Evolutionary conservation across 2,797 vertebrate species (phyloP).

Genomic region (Mionectes olivaceus): DNA sequence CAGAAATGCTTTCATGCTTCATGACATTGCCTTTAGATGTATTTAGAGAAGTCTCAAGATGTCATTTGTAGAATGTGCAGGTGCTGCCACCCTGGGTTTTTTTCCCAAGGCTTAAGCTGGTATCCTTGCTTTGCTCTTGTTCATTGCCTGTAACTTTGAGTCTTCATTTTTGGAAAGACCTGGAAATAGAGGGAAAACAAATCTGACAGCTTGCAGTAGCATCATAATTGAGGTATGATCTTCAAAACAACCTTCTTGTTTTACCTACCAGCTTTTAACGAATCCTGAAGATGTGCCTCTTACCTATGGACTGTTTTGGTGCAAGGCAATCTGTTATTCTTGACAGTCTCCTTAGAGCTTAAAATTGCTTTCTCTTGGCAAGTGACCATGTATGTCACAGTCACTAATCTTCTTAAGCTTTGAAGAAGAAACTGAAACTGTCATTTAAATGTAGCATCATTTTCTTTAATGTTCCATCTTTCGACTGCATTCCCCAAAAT

Average conservation of each 20-base stretch:
- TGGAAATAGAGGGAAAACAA: not conserved
- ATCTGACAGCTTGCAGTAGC: not conserved
- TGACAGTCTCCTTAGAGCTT: not conserved
- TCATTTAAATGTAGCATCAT: not conserved
- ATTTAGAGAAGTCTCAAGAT: not conserved
- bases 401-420: not conserved
- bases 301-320: rapidly evolving
- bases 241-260: not conserved
- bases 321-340: not conserved
- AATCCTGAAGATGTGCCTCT: not conserved
- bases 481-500: not conserved
- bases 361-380: not conserved
- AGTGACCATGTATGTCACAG: not conserved
- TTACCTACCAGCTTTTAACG: not conserved
- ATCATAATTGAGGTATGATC: not conserved
- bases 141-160: not conserved
- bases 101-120: not conserved
- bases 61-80: not conserved
- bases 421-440: not conserved
- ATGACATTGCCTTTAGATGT: not conserved
- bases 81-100: not conserved
- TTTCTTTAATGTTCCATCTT: not conserved
- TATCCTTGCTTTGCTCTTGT: not conserved
- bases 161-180: not conserved
- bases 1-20: constrained; percentile 6